Percentiles rank a stretch among this genome's conserved stretches.
phyloP scores from a whole-genome alignment of 1,140 invertebrate species.

The Drosophila cardini region DNA sequence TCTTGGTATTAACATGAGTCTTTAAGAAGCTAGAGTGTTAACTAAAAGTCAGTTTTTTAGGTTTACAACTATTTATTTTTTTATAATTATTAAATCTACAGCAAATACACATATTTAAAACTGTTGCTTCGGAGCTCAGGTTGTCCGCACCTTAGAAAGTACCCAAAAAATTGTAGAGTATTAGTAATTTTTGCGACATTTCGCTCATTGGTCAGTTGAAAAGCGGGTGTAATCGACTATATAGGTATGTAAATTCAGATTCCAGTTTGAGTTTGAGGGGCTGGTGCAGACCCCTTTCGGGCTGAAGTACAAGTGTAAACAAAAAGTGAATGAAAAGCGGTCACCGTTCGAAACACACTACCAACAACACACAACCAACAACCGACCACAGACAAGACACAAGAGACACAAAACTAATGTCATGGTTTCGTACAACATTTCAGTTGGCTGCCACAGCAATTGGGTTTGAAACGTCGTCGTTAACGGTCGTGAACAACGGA shows the following conservation, averaged over 20 bases:
- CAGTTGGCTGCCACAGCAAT: conserved; percentile 50
- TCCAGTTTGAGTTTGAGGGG: conserved; percentile 5
- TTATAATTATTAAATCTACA: too few species aligned
- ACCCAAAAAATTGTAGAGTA: background rate
- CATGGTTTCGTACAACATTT: conserved; percentile 71
- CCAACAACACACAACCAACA: background rate
- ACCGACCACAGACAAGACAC: conserved; percentile 11
- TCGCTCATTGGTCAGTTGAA: conserved; percentile 21
- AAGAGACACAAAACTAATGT: conserved; percentile 49
- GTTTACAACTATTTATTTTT: too few species aligned
- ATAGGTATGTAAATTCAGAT: background rate
- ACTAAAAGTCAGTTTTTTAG: too few species aligned
- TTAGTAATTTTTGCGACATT: conserved; percentile 35
- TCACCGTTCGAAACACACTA: conserved; percentile 32
- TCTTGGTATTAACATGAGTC: too few species aligned
- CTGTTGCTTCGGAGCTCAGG: too few species aligned
- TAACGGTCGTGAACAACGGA: conserved; percentile 57
- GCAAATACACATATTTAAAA: too few species aligned
- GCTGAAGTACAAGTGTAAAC: conserved; percentile 39
- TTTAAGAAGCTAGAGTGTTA: too few species aligned
- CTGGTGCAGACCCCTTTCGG: conserved; percentile 36
- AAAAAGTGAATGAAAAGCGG: conserved; percentile 61
- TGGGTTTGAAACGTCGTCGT: conserved; percentile 57
- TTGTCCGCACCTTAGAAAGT: background rate
- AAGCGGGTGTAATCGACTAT: conserved; percentile 22